phyloP scores from a whole-genome alignment of 2,888 invertebrate species.

The Luperina nickerlii region DNA sequence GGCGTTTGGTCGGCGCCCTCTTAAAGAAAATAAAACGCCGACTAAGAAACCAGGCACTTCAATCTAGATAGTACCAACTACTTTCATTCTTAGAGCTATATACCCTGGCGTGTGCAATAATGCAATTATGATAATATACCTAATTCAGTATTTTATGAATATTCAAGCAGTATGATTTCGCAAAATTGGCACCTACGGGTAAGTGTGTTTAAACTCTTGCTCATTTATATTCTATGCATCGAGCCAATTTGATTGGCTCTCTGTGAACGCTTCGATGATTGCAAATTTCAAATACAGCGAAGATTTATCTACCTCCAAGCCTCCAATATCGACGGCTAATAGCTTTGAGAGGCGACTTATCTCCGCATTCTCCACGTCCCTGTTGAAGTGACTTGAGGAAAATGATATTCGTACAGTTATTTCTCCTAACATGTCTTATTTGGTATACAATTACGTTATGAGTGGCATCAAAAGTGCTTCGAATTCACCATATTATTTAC shows the following conservation, averaged over 20 bases:
- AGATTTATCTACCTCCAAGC: conserved; percentile 60
- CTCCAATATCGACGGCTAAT: conserved; percentile 51
- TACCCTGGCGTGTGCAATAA: conserved; percentile 44
- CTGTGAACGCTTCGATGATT: conserved; percentile 74
- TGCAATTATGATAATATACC: conserved; percentile 65
- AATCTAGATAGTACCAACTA: no score
- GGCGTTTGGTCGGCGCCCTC: no score
- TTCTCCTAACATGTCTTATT: conserved; percentile 1
- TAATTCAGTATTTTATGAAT: conserved; percentile 73
- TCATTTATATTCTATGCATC: conserved; percentile 81
- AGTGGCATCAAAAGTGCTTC: neutral
- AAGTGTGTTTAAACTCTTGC: conserved; percentile 64
- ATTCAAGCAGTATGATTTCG: conserved; percentile 72
- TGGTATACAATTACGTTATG: neutral
- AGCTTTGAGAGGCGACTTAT: conserved; percentile 47
- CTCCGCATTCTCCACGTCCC: conserved; percentile 4
- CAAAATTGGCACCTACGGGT: conserved; percentile 72
- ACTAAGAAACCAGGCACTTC: no score
- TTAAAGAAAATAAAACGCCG: no score
- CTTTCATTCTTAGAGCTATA: conserved; percentile 13
- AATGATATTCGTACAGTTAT: conserved; percentile 4
- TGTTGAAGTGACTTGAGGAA: conserved; percentile 5
- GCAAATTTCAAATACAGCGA: conserved; percentile 71
- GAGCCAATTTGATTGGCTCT: conserved; percentile 75
- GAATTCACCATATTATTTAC: neutral